Percentiles rank a stretch among this genome's conserved stretches.
phyloP scores from a whole-genome alignment of 2,113 vertebrate species.

The Tragelaphus imberbis region DNA sequence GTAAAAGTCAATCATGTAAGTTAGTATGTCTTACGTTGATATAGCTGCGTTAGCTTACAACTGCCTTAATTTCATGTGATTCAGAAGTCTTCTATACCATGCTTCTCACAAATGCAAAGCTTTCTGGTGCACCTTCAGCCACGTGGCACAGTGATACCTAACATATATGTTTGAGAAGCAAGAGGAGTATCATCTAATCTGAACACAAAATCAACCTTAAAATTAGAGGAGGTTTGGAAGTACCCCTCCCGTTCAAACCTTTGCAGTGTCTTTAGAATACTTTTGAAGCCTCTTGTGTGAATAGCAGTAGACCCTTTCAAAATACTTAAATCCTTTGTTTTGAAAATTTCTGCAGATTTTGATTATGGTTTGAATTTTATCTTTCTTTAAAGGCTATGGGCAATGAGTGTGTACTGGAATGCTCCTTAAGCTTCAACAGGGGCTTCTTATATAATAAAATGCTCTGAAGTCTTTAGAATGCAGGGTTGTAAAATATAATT shows the following conservation, averaged over 20 bases:
- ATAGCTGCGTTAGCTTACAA: conserved; percentile 71
- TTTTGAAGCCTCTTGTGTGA: neutral
- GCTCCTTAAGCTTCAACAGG: conserved; percentile 10
- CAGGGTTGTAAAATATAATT: conserved; percentile 77
- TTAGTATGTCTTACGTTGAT: conserved; percentile 73
- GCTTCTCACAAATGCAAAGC: conserved; percentile 41
- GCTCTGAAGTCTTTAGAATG: conserved; percentile 71
- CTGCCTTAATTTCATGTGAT: conserved; percentile 63
- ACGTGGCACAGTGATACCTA: neutral
- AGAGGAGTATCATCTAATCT: neutral
- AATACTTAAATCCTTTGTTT: neutral
- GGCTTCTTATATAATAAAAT: conserved; percentile 68
- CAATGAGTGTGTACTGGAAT: neutral
- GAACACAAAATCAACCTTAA: neutral
- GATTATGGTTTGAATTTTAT: neutral
- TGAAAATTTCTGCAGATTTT: neutral
- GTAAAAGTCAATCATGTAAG: conserved; percentile 90
- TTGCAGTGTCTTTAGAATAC: neutral
- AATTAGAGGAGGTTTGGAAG: neutral
- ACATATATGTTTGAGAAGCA: neutral
- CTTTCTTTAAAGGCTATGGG: neutral
- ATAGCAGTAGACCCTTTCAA: neutral
- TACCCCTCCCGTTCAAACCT: no score
- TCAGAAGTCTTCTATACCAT: conserved; percentile 35
- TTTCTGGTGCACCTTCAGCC: conserved; percentile 39